Percentiles rank a stretch among this genome's conserved stretches.
phyloP scores from a whole-genome alignment of 2,113 vertebrate genomes.

The Semnornis frantzii region DNA sequence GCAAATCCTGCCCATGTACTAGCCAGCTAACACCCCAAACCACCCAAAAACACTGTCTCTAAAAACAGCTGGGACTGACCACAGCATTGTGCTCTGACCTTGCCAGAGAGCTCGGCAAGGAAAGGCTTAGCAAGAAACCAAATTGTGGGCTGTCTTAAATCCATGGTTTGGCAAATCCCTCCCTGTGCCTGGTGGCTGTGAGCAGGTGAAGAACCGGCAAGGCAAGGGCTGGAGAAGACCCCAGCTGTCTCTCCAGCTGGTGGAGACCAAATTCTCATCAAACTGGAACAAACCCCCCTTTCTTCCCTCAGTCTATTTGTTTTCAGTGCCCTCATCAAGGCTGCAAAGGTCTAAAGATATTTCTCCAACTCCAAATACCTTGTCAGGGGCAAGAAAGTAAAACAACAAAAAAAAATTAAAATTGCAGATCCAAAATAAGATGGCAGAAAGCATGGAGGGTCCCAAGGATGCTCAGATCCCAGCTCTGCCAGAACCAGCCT shows the following conservation, averaged over 20 bases:
- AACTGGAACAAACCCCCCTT: constrained; percentile 22
- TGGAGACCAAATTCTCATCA: constrained; percentile 59
- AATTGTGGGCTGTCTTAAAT: neutral
- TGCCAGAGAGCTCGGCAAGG: neutral
- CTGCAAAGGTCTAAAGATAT: neutral
- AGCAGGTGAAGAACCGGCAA: neutral
- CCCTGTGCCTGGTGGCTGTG: neutral
- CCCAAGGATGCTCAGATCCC: neutral
- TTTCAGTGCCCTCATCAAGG: neutral
- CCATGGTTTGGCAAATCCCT: neutral
- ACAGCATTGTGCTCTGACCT: neutral
- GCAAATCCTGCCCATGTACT: fast-evolving
- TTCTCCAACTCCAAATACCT: neutral
- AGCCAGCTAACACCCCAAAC: neutral
- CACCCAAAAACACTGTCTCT: neutral
- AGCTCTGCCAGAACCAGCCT: fast-evolving
- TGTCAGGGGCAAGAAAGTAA: fast-evolving
- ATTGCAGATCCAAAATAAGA: neutral
- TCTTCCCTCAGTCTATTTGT: neutral
- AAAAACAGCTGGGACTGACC: neutral
- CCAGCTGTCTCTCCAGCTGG: constrained; percentile 70
- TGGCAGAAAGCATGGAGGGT: neutral
- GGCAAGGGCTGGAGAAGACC: constrained; percentile 42
- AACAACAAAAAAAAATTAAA: neutral
- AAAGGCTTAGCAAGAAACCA: neutral